Conservation (phyloP, 2,888 invertebrate species). For the Acleris emargana region DNA sequence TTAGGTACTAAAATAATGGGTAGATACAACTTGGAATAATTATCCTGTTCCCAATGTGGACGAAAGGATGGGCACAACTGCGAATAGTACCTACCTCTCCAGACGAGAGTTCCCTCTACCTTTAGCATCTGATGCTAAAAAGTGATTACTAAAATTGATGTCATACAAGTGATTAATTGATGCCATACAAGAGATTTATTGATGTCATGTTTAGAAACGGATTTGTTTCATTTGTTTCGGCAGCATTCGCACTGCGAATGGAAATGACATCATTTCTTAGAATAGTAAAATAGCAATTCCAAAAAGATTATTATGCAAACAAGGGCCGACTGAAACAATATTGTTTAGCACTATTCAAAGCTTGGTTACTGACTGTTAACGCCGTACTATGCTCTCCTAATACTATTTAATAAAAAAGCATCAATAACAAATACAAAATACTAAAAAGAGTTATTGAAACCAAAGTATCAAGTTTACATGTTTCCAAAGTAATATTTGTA, state of each 20-base stretch:
- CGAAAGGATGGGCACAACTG: not conserved
- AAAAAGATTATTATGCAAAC: slow-evolving; percentile 47
- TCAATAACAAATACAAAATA: slow-evolving; percentile 68
- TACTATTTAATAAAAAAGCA: slow-evolving; percentile 75
- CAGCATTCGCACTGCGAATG: slow-evolving; percentile 52
- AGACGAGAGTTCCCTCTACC: not conserved
- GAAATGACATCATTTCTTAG: slow-evolving; percentile 37
- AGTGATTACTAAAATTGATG: not conserved
- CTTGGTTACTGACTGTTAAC: slow-evolving; percentile 68
- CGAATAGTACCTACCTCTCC: slow-evolving; percentile 3
- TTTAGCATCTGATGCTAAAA: too few relatives aligned
- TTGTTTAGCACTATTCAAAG: slow-evolving; percentile 70
- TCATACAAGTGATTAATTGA: too few relatives aligned
- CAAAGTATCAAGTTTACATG: slow-evolving; percentile 45
- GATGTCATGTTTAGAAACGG: too few relatives aligned
- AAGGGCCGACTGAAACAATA: slow-evolving; percentile 54
- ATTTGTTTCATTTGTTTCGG: slow-evolving; percentile 48
- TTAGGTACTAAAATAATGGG: too few relatives aligned
- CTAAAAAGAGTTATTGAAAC: slow-evolving; percentile 55
- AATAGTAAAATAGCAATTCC: slow-evolving; percentile 32
- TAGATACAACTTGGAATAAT: too few relatives aligned
- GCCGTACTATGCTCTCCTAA: slow-evolving; percentile 74
- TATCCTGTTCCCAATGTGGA: too few relatives aligned
- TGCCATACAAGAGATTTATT: too few relatives aligned
- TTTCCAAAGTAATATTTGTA: slow-evolving; percentile 59